Percentiles rank a stretch among this genome's conserved stretches.
phyloP scores from a whole-genome alignment of 2,797 vertebrate species.

The Dipus sagitta region DNA sequence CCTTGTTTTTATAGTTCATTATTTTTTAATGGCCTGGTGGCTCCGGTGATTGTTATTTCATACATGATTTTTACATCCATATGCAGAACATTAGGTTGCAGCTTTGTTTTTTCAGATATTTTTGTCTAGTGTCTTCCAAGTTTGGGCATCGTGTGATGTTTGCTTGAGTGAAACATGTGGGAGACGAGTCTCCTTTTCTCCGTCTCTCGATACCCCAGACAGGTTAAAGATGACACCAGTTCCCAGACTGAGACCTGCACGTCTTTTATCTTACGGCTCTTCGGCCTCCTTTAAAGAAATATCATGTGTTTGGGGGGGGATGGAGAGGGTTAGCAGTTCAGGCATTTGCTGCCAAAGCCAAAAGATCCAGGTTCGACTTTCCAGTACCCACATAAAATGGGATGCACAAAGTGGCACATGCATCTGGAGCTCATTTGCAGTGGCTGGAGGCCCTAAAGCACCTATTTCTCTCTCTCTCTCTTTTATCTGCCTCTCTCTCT shows the following conservation, averaged over 20 bases:
- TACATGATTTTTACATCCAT: conserved; percentile 21
- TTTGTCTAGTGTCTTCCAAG: not conserved
- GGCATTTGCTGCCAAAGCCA: no score
- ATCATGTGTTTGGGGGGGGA: not conserved
- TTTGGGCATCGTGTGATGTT: not conserved
- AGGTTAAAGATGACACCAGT: not conserved
- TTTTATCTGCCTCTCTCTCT: no score
- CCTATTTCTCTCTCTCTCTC: no score
- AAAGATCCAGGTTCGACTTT: no score
- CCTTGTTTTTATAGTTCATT: conserved; percentile 4
- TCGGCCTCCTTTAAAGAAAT: not conserved
- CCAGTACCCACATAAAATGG: no score
- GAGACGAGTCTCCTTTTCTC: not conserved
- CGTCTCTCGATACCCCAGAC: fast-evolving
- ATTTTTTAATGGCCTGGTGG: conserved; percentile 7
- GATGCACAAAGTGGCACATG: no score
- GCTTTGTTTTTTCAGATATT: not conserved
- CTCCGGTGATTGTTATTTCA: not conserved
- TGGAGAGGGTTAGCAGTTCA: no score
- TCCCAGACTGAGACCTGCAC: not conserved
- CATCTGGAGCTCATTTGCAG: no score
- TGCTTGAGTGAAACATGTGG: not conserved
- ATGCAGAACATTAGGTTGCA: not conserved
- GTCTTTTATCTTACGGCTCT: not conserved
- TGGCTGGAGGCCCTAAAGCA: no score